phyloP scores from a whole-genome alignment of 2,797 vertebrate species.

The Malurus splendens region DNA sequence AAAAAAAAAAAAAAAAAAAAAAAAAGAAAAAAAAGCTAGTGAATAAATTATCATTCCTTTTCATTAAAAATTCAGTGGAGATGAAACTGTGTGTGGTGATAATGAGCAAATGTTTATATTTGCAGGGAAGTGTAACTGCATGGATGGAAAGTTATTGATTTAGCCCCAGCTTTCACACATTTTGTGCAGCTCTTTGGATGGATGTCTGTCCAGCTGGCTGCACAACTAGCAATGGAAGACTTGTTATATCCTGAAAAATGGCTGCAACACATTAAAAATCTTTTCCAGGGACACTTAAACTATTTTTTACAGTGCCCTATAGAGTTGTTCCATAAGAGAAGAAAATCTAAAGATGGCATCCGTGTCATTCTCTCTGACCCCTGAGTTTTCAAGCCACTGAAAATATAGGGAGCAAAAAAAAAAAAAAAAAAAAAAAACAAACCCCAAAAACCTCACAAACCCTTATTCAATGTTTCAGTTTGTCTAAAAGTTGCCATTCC shows the following conservation, averaged over 20 bases:
- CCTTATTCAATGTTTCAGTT: neutral
- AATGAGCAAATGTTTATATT: slow-evolving; percentile 73
- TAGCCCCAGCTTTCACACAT: slow-evolving; percentile 25
- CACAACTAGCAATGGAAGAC: neutral
- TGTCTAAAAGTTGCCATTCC: neutral
- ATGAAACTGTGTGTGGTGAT: slow-evolving; percentile 67
- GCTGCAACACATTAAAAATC: neutral
- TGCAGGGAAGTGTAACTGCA: slow-evolving; percentile 59
- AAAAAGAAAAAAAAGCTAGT: neutral
- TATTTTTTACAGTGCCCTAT: neutral
- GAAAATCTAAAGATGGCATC: neutral
- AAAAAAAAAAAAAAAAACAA: no score
- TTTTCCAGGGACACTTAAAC: neutral
- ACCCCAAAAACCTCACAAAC: neutral
- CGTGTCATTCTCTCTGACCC: neutral
- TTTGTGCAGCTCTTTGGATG: neutral
- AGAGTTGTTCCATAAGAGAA: neutral
- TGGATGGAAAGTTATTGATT: slow-evolving; percentile 62
- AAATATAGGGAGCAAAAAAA: neutral
- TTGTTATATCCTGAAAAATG: neutral
- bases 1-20: neutral
- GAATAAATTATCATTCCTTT: slow-evolving; percentile 63
- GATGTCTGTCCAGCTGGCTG: slow-evolving; percentile 47
- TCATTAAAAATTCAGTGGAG: slow-evolving; percentile 73
- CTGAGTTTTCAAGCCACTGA: neutral